Percentiles rank a stretch among this genome's conserved stretches.
Conservation (phyloP, 2,113 vertebrate species). For the Erythrocebus patas region DNA sequence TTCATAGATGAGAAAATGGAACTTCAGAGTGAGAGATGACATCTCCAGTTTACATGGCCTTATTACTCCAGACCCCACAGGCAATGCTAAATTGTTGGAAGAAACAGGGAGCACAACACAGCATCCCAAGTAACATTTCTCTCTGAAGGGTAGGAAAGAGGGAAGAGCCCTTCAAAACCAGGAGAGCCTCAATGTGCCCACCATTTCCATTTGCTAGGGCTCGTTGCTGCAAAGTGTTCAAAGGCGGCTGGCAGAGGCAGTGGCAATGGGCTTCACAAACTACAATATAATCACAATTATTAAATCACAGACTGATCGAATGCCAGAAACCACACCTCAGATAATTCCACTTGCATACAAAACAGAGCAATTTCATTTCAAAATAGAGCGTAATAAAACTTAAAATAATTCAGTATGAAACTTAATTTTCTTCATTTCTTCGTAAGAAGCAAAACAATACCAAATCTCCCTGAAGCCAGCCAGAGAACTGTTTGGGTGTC, state of each 20-base stretch:
- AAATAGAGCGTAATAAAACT: slow-evolving; percentile 34
- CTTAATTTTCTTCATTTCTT: slow-evolving; percentile 49
- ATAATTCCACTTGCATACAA: slow-evolving; percentile 31
- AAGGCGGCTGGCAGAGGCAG: background rate
- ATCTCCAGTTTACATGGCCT: background rate
- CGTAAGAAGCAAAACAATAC: slow-evolving; percentile 29
- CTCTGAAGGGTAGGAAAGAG: background rate
- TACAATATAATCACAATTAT: background rate
- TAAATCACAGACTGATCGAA: slow-evolving; percentile 31
- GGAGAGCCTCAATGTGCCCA: background rate
- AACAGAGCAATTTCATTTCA: slow-evolving; percentile 18
- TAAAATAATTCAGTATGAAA: slow-evolving; percentile 51
- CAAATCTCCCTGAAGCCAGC: slow-evolving; percentile 45
- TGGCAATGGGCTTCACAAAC: slow-evolving; percentile 26
- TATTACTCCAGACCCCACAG: background rate
- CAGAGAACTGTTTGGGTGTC: background rate
- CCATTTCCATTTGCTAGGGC: slow-evolving; percentile 11
- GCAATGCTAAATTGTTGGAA: slow-evolving; percentile 29
- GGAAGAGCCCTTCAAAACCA: background rate
- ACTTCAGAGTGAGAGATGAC: background rate
- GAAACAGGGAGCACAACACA: slow-evolving; percentile 36
- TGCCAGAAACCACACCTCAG: slow-evolving; percentile 34
- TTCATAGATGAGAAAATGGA: slow-evolving; percentile 41
- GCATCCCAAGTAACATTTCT: slow-evolving; percentile 32
- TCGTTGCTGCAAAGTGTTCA: slow-evolving; percentile 14